These are phyloP conservation scores for Plectropomus leopardus DNA, from an alignment of 2,113 vertebrate genomes.

Conservation along the genomic window DNA sequence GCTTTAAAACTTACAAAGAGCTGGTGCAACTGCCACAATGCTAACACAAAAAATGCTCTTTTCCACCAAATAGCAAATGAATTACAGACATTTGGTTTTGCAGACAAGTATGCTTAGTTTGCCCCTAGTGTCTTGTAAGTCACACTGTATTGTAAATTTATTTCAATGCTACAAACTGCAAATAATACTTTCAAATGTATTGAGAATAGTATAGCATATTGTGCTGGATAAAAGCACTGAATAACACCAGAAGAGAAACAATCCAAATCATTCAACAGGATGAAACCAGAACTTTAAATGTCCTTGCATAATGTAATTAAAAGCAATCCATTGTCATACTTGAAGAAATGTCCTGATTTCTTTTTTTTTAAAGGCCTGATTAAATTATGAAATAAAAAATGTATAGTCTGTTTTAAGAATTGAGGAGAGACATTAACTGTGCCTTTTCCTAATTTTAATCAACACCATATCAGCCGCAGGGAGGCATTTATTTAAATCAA, in stretches of 20 bases:
- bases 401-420: background rate
- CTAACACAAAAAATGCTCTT: background rate
- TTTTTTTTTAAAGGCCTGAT: background rate
- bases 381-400: background rate
- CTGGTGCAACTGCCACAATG: background rate
- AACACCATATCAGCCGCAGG: background rate
- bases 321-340: background rate
- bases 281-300: background rate
- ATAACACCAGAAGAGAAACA: constrained; percentile 22
- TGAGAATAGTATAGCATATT: constrained; percentile 14
- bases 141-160: constrained; percentile 14
- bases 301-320: background rate
- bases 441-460: constrained; percentile 16
- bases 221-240: constrained; percentile 38
- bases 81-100: constrained; percentile 3
- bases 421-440: background rate
- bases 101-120: background rate
- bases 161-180: constrained; percentile 39
- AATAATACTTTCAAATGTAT: constrained; percentile 28
- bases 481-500: constrained; percentile 2
- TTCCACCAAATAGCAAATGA: background rate
- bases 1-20: background rate
- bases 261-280: constrained; percentile 8
- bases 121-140: background rate
- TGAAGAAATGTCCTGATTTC: background rate